These are phyloP conservation scores for Perca schrenkii DNA, from an alignment of 2,113 vertebrate species.

Conservation along the genomic window DNA sequence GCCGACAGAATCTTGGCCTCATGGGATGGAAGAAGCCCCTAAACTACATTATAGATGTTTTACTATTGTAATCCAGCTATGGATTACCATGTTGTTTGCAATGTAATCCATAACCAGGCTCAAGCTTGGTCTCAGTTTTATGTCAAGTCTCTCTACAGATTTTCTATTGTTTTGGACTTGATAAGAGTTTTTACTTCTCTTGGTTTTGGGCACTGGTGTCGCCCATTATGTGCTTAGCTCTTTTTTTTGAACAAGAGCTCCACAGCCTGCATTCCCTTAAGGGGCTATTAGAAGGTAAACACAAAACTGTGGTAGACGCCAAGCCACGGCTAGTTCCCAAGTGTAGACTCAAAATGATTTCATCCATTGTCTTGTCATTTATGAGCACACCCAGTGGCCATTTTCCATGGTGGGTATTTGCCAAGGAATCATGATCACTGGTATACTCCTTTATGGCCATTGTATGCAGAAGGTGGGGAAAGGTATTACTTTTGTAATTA, in stretches of 20 bases:
- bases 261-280: slow-evolving; percentile 20
- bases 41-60: slow-evolving; percentile 4
- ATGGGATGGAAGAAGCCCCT: background rate
- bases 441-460: background rate
- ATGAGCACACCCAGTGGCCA: slow-evolving; percentile 20
- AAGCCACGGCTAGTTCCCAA: slow-evolving; percentile 15
- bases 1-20: background rate
- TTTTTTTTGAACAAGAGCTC: background rate
- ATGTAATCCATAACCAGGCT: slow-evolving; percentile 36
- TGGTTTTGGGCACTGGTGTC: slow-evolving; percentile 6
- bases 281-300: slow-evolving; percentile 29
- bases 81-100: slow-evolving; percentile 25
- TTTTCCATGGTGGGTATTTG: slow-evolving; percentile 15
- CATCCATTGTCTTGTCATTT: too few relatives aligned
- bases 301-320: slow-evolving; percentile 19
- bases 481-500: background rate
- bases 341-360: too few relatives aligned
- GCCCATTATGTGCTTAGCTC: slow-evolving; percentile 7
- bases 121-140: background rate
- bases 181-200: slow-evolving; percentile 10
- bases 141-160: slow-evolving; percentile 26
- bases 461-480: background rate
- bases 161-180: slow-evolving; percentile 13
- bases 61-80: slow-evolving; percentile 34
- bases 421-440: slow-evolving; percentile 18